Base-by-base conservation (phyloP, 2,113 vertebrate genomes). In the Acanthochromis polyacanthus region DNA sequence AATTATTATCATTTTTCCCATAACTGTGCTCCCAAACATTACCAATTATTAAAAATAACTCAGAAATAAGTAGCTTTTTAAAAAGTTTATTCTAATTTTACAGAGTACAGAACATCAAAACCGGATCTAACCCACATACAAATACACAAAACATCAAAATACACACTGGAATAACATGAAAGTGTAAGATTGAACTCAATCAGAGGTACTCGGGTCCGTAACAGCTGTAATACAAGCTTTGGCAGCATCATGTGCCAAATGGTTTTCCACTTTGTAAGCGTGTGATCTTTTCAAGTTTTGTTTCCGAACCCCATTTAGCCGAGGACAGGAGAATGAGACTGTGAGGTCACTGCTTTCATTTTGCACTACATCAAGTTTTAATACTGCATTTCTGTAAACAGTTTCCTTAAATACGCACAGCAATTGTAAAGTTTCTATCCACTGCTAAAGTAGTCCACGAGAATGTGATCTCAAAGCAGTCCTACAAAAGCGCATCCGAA, bases 341-440 rank as follows among this genome's bases (percentile, higher is more conserved):
- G 6, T 17, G 22, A 64, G 50, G 19, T 57, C 19, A 72, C n/a
- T 11, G 32, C 15, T 52, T 71, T 64, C 23, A 68, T 51, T 58
- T 52, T 10, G 4, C 15, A 19, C 30, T 32, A 32, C 30, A 32
- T 32, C 4, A 32, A 32, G 30, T 1, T 32, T 5, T 14, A 15
- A 22, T 30, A 20, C 20, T 48, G 19, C 15, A 11, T 45, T 40
- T 65, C 32, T 59, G 2, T 38, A 36, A 32, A 59, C 4, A 66
- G 30, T 6, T 15, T 7, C 14, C 43, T 57, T 20, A 28, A 38
- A 63, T 9, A 16, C 25, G 20, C n/a, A 62, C 14, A 32, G 53
- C 14, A 56, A 3, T 7, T n/a, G 9, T n/a, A 17, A 56, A 11
- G 12, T 53, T 17, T 59, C 17, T 8, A 36, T 40, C 11, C 43